Evolutionary conservation across 2,113 vertebrate species (phyloP), one percentile per base, ranked within the genome.

Genomic region (human (Homo sapiens)): DNA sequence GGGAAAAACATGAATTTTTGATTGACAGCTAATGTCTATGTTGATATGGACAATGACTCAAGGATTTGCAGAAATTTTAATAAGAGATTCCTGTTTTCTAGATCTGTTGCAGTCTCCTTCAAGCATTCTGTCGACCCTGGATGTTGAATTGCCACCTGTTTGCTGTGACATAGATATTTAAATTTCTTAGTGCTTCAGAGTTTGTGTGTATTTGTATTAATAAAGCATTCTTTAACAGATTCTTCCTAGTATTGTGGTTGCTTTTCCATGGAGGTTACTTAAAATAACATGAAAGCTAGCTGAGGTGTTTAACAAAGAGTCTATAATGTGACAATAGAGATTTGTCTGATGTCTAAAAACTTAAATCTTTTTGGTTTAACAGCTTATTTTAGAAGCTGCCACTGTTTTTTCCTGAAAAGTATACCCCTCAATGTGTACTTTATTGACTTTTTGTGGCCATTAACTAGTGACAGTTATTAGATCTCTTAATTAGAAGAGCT

Each of bases 101-200:
- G 99, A 95, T 94, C 66, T 87, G 22, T 80, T 98, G 23, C 98
- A 95, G 55, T 98, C 98, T 89, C 97, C 98, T 91, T 61, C 97
- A 82, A 98, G 98, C 55, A 96, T 98, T 45, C 97, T 99, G 78
- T 97, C 98, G 18, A 95, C 98, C 17, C 91, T 99, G 97, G 98
- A 98, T 98, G 98, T 99, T 95, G 98, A 98, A 81, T 94, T 99
- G 97, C 98, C 98, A 40, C 97, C 98, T 95, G 94, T 92, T 27
- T 97, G 93, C 90, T 97, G 95, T 88, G 96, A 98, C 66, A 57
- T 90, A 23, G 92, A 97, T 80, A 52, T 95, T 96, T 98, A 97
- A 96, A 92, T 30, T 12, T 93, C 93, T 96, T 91, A 94, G 2
- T 90, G 40, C 81, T n/a, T 88, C 88, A 79, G 4, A 5, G 96